Evolutionary conservation across 2,888 invertebrate species (phyloP).

Genomic region (Cataglyphis altisquamis): DNA sequence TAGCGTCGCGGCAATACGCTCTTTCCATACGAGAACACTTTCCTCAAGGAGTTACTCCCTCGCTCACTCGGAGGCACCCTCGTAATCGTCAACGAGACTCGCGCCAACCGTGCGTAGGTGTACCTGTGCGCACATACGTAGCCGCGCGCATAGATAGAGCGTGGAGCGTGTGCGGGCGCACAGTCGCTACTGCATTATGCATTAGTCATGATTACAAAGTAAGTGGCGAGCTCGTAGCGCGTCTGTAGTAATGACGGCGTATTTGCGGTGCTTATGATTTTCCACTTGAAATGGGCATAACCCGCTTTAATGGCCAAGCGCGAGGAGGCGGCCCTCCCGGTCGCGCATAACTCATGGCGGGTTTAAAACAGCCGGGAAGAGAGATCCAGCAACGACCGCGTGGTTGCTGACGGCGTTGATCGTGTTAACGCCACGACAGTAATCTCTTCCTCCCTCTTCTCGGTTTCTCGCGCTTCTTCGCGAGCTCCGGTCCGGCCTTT

Average conservation of each 20-base stretch:
- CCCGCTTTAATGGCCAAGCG: constrained; percentile 79
- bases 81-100: constrained; percentile 34
- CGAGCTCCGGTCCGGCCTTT: constrained; percentile 65
- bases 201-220: constrained; percentile 84
- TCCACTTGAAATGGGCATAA: constrained; percentile 83
- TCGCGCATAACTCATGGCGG: constrained; percentile 76
- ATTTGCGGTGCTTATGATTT: constrained; percentile 83
- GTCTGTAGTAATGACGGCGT: constrained; percentile 81
- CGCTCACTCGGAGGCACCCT: not conserved
- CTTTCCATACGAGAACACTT: constrained; percentile 50
- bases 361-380: constrained; percentile 73
- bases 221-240: constrained; percentile 81
- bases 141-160: not conserved
- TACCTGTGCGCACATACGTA: constrained; percentile 8
- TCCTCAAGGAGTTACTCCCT: not conserved
- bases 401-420: constrained; percentile 67
- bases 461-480: constrained; percentile 34
- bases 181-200: constrained; percentile 80
- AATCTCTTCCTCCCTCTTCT: constrained; percentile 60
- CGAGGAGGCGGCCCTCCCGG: constrained; percentile 69
- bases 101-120: constrained; percentile 37
- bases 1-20: constrained; percentile 58
- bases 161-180: constrained; percentile 35
- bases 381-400: constrained; percentile 57
- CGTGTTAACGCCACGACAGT: constrained; percentile 70